A percentile compares a stretch with the other conserved stretches of the same genome.
phyloP scores from a whole-genome alignment of 1,140 invertebrate genomes.

The Procambarus clarkii region DNA sequence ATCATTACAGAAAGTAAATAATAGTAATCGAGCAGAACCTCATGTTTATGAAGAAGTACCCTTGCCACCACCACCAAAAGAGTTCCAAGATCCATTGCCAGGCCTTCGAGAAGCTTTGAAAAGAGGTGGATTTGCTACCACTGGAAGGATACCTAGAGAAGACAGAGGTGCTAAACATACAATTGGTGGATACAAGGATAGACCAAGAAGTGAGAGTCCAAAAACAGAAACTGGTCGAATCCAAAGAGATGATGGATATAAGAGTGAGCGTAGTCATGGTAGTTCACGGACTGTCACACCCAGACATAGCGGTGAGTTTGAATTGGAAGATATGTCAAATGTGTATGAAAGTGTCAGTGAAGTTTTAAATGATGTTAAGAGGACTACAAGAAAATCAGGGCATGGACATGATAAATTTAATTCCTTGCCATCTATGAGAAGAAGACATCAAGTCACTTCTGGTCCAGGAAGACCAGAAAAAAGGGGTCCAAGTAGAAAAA shows the following conservation, averaged over 20 bases:
- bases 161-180: constrained; percentile 53
- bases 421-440: constrained; percentile 71
- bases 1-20: constrained; percentile 72
- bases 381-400: constrained; percentile 51
- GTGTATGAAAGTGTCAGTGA: constrained; percentile 84
- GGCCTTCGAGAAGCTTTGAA: constrained; percentile 56
- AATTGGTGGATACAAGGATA: constrained; percentile 56
- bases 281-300: constrained; percentile 45
- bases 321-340: constrained; percentile 80
- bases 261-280: constrained; percentile 32
- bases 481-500: constrained; percentile 72
- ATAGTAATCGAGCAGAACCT: constrained; percentile 39
- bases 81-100: constrained; percentile 87
- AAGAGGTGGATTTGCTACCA: constrained; percentile 63
- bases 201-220: constrained; percentile 71
- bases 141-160: constrained; percentile 67
- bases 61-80: constrained; percentile 85
- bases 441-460: constrained; percentile 51
- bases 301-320: constrained; percentile 65
- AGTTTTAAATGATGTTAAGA: constrained; percentile 66
- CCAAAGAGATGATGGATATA: constrained; percentile 50
- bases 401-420: constrained; percentile 71
- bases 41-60: constrained; percentile 84
- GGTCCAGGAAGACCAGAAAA: constrained; percentile 52
- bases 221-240: constrained; percentile 66